Evolutionary conservation across 2,113 vertebrate genomes (phyloP).

Genomic region (Trogon surrucura): DNA sequence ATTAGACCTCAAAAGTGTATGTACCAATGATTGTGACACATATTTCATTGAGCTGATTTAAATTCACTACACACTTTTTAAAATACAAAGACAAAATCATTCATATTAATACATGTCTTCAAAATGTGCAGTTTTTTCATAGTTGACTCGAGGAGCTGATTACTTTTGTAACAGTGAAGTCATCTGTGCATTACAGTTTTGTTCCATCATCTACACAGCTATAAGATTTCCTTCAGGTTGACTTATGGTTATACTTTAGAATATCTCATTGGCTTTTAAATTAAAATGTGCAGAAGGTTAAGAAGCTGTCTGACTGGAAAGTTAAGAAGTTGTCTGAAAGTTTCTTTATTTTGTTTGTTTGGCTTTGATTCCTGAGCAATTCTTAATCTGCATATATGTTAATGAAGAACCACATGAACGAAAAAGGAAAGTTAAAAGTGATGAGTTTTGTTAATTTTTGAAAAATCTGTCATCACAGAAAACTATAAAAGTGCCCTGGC

Average conservation of each 20-base stretch:
- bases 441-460: not conserved
- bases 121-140: conserved; percentile 12
- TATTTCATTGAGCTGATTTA: not conserved
- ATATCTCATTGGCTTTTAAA: conserved; percentile 21
- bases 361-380: not conserved
- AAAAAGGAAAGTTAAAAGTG: not conserved
- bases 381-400: not conserved
- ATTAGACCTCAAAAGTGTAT: not conserved
- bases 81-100: not conserved
- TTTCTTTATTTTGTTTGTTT: not conserved
- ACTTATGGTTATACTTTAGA: conserved; percentile 3
- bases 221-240: conserved; percentile 37
- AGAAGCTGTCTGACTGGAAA: not conserved
- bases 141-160: conserved; percentile 31
- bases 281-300: conserved; percentile 29
- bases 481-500: not conserved
- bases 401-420: not conserved
- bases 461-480: not conserved
- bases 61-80: conserved; percentile 10
- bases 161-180: conserved; percentile 41
- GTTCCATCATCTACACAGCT: not conserved
- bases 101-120: conserved; percentile 1
- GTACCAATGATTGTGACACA: not conserved
- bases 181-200: not conserved
- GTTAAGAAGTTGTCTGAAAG: not conserved